phyloP scores from a whole-genome alignment of 1,140 invertebrate genomes.

The Odontomachus brunneus region DNA sequence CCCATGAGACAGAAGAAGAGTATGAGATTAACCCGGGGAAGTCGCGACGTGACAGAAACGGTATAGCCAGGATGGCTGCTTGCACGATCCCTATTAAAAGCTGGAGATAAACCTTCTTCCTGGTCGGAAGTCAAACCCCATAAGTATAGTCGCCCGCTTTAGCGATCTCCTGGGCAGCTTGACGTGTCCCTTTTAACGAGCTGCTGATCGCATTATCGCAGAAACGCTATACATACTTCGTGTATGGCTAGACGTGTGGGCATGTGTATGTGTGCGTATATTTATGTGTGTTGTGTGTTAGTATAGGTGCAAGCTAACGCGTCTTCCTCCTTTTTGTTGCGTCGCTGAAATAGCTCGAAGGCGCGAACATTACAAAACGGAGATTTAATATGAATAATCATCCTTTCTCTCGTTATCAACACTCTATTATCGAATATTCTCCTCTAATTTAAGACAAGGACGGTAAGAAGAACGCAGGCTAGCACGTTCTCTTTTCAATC shows the following conservation, averaged over 20 bases:
- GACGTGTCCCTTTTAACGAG: slow-evolving; percentile 55
- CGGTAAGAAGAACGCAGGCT: too few species aligned
- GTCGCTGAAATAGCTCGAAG: not conserved
- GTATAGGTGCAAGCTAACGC: too few species aligned
- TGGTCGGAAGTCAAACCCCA: slow-evolving; percentile 70
- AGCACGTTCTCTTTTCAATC: too few species aligned
- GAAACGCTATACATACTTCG: slow-evolving; percentile 52
- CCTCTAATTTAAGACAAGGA: not conserved
- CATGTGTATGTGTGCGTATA: not conserved
- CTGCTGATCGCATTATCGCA: slow-evolving; percentile 73
- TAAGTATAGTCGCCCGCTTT: slow-evolving; percentile 72
- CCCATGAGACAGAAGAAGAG: not conserved
- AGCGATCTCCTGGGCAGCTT: slow-evolving; percentile 10
- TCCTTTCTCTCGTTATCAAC: not conserved
- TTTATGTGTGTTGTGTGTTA: not conserved
- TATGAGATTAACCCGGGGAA: slow-evolving; percentile 64
- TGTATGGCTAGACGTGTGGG: too few species aligned
- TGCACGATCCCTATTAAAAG: slow-evolving; percentile 71
- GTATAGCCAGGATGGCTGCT: slow-evolving; percentile 21
- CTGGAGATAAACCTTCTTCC: slow-evolving; percentile 74
- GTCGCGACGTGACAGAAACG: slow-evolving; percentile 46
- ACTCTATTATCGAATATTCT: not conserved
- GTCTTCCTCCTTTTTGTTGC: not conserved
- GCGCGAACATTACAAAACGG: not conserved
- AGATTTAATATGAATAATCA: not conserved